These are phyloP conservation scores for Beris chalybata DNA, from an alignment of 2,888 invertebrate species.

Conservation along the genomic window DNA sequence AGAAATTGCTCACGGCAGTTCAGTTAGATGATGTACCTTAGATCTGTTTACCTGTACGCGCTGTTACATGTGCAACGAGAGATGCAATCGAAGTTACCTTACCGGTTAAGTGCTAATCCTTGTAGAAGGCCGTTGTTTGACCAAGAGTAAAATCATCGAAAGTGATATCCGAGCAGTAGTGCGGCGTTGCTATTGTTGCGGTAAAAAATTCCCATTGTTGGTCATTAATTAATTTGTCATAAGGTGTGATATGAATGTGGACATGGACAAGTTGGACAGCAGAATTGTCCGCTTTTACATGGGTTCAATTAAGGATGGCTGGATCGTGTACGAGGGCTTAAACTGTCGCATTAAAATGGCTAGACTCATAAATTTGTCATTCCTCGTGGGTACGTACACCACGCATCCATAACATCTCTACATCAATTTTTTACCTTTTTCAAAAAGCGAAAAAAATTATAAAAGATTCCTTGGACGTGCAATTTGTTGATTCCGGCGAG, in stretches of 20 bases:
- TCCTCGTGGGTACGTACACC: too few species aligned
- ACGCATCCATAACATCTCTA: too few species aligned
- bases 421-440: too few species aligned
- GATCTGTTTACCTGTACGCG: too few species aligned
- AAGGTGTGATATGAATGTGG: slow-evolving; percentile 28
- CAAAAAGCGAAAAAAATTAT: too few species aligned
- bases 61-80: too few species aligned
- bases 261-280: background rate
- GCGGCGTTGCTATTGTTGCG: background rate
- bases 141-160: slow-evolving; percentile 9
- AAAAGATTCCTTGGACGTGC: too few species aligned
- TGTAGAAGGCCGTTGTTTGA: slow-evolving; percentile 21
- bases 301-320: slow-evolving; percentile 16
- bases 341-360: slow-evolving; percentile 16
- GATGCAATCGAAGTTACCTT: too few species aligned
- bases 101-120: slow-evolving; percentile 27
- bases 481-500: too few species aligned
- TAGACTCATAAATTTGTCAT: slow-evolving; percentile 21
- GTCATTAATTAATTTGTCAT: slow-evolving; percentile 31
- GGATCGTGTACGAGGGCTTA: slow-evolving; percentile 22
- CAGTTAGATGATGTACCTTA: too few species aligned
- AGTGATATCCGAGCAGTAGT: background rate
- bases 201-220: slow-evolving; percentile 18
- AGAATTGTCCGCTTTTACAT: slow-evolving; percentile 8
- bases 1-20: too few species aligned